Base-by-base conservation (phyloP, 2,113 vertebrate species). In the Percopsis transmontana region DNA sequence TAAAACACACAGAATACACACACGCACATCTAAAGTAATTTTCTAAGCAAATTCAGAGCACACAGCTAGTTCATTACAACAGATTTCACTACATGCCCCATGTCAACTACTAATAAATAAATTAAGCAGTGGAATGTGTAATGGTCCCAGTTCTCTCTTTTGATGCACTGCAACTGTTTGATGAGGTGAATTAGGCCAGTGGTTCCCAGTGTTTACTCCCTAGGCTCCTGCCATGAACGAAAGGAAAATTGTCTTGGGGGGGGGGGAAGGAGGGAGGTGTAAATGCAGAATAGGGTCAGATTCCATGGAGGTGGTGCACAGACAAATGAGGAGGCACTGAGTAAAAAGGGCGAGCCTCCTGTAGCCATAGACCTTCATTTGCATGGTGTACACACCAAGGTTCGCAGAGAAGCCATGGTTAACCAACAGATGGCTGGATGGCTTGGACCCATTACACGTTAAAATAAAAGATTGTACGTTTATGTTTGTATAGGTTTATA, bases 171-270 rank as follows among this genome's bases (percentile, higher is more conserved):
- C 42, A 63, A 58, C 66, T 23, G 16, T 76, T 74, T 66, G 63
- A 82, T 24, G 63, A 80, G 66, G 33, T 50, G 55, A 78, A 74
- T 69, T 70, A 66, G 66, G 77, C 47, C 73, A 66, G 48, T 40
- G 69, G 76, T 76, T 8, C 41, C 57, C 41, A 44, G 57, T 7
- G 82, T 85, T 85, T 72, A 73, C 78, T 81, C 83, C 66, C 76
- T 20, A 66, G 72, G 74, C 66, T n/a, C 67, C 64, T 14, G 15
- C 68, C 56, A 74, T 68, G 76, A 83, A 83, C 62, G 76, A 80
- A 85, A 84, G 48, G 18, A 86, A 84, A 88, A 85, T 75, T 3
- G 75, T 76, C 80, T 85, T 52, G 0, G 77, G 85, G 86, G 86
- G 87, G 82, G 85, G 23, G 20, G 51, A 7, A 33, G 27, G 27